Conservation (phyloP, 2,888 invertebrate species). For the Iphiclides podalirius region DNA sequence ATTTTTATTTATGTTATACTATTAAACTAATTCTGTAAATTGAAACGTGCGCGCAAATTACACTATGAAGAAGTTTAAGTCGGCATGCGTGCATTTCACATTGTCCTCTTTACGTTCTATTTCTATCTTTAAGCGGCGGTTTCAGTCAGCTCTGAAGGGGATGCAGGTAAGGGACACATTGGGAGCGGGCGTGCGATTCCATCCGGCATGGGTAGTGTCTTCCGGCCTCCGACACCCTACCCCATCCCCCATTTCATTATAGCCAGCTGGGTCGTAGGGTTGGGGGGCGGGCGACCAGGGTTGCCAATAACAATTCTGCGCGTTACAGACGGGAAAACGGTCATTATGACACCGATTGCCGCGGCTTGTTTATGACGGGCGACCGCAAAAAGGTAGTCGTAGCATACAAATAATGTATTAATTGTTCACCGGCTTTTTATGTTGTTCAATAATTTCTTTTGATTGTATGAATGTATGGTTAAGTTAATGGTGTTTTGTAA, state of each 20-base stretch:
- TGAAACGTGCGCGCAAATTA: too few species aligned
- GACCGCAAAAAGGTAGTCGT: slow-evolving; percentile 18
- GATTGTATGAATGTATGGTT: too few species aligned
- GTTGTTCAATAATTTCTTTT: not conserved
- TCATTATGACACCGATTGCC: slow-evolving; percentile 25
- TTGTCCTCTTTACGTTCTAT: slow-evolving; percentile 21
- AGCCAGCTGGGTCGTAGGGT: slow-evolving; percentile 65
- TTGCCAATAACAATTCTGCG: slow-evolving; percentile 43
- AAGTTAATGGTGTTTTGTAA: too few species aligned
- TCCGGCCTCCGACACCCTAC: slow-evolving; percentile 51
- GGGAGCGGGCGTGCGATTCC: slow-evolving; percentile 44
- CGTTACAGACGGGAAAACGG: slow-evolving; percentile 32
- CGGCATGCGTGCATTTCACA: slow-evolving; percentile 5
- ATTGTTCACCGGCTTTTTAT: slow-evolving; percentile 1
- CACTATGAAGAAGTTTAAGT: not conserved
- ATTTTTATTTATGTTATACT: too few species aligned
- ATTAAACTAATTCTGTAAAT: too few species aligned
- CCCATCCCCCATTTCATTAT: slow-evolving; percentile 62
- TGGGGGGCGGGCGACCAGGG: slow-evolving; percentile 51
- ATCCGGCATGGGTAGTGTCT: slow-evolving; percentile 57
- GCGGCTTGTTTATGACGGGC: slow-evolving; percentile 27
- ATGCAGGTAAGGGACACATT: slow-evolving; percentile 33
- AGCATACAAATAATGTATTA: slow-evolving; percentile 10
- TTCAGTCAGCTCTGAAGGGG: slow-evolving; percentile 29
- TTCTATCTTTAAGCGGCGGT: slow-evolving; percentile 28